Percentiles rank a stretch among this genome's conserved stretches.
These are phyloP conservation scores for Taenaris catops DNA, from an alignment of 2,888 invertebrate genomes.

Conservation along the genomic window DNA sequence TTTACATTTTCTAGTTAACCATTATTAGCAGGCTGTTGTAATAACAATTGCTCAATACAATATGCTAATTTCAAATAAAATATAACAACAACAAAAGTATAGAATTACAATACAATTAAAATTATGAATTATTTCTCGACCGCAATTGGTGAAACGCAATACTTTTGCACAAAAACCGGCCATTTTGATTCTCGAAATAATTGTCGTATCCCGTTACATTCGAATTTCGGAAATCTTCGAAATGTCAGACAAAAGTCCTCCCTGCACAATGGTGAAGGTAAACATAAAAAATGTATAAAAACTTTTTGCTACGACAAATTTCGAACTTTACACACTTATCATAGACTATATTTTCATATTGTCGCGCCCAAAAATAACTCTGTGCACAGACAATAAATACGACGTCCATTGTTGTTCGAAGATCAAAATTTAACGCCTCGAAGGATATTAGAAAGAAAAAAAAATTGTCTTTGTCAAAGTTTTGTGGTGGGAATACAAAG, in stretches of 20 bases:
- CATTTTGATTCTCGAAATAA: conserved; percentile 27
- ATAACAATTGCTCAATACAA: too few species aligned
- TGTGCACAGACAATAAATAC: conserved; percentile 30
- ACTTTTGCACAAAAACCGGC: conserved; percentile 25
- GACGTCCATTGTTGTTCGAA: conserved; percentile 37
- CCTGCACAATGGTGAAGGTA: conserved; percentile 10
- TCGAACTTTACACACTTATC: conserved; percentile 6
- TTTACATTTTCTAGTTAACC: too few species aligned
- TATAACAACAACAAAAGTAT: conserved; percentile 18
- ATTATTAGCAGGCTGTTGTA: too few species aligned
- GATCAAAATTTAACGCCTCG: conserved; percentile 64
- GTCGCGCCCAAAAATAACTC: conserved; percentile 6
- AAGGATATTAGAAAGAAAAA: conserved; percentile 35
- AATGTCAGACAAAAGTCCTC: conserved; percentile 5
- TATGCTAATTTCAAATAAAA: not conserved
- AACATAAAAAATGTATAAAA: conserved; percentile 7
- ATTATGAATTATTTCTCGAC: conserved; percentile 24
- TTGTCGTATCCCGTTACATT: conserved; percentile 40
- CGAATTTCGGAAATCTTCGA: conserved; percentile 10
- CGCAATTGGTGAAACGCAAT: conserved; percentile 23
- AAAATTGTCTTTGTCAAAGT: conserved; percentile 18
- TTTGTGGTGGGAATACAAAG: conserved; percentile 26
- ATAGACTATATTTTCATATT: conserved; percentile 15
- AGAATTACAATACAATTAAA: conserved; percentile 28
- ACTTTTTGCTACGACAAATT: conserved; percentile 11